Percentiles rank a stretch among this genome's conserved stretches.
Conservation (phyloP, 1,140 invertebrate species). For the Danaus melanippus region DNA sequence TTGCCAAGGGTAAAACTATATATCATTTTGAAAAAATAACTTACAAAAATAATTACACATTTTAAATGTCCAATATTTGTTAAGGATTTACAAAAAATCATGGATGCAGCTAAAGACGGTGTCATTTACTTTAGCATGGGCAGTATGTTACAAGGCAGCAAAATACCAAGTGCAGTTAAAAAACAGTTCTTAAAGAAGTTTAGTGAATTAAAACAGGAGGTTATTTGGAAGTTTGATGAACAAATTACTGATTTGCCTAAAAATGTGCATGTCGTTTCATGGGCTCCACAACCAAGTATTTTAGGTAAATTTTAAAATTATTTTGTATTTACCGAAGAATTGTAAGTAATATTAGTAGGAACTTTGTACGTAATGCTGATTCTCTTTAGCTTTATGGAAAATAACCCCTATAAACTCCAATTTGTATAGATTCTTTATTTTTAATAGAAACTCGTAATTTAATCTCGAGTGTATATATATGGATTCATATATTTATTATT, state of each 20-base stretch:
- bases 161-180: slow-evolving; percentile 23
- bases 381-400: too few relatives aligned
- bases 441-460: not conserved
- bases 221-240: slow-evolving; percentile 51
- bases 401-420: too few relatives aligned
- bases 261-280: slow-evolving; percentile 38
- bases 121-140: slow-evolving; percentile 77
- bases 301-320: slow-evolving; percentile 28
- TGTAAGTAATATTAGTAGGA: not conserved
- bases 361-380: too few relatives aligned
- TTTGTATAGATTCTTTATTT: not conserved
- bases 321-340: slow-evolving; percentile 75
- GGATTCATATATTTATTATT: too few relatives aligned
- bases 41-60: not conserved
- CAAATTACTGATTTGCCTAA: slow-evolving; percentile 26
- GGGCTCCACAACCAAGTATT: slow-evolving; percentile 41
- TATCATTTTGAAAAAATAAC: slow-evolving; percentile 28
- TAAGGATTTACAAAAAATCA: slow-evolving; percentile 66
- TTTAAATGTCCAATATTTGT: slow-evolving; percentile 9
- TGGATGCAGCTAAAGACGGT: slow-evolving; percentile 71
- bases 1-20: slow-evolving; percentile 38
- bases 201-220: slow-evolving; percentile 31
- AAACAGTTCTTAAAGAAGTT: slow-evolving; percentile 29
- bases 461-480: too few relatives aligned
- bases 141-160: slow-evolving; percentile 68